Evolutionary conservation across 2,797 vertebrate species (phyloP), one percentile per base, ranked within the genome.

Genomic region (Mycteria americana): DNA sequence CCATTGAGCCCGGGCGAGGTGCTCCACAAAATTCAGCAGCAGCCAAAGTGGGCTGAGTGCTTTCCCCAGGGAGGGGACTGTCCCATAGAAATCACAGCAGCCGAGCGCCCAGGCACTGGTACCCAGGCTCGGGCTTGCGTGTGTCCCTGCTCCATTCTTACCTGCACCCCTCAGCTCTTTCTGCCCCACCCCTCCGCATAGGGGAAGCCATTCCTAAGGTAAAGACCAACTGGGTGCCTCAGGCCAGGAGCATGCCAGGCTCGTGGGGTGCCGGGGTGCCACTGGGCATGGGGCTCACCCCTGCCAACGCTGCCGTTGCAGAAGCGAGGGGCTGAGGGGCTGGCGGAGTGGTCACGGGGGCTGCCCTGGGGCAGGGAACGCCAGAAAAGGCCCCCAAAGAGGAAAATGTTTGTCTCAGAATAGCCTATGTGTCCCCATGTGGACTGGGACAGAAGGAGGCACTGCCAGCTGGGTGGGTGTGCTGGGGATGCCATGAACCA

Each of bases 1-100:
- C 7, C 53, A 7, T 17, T 0, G 1, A 91, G 70, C 33, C 28
- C 0, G 1, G 65, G 23, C 3, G 43, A 89, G 43, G 39, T 43
- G 31, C 39, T 67, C 35, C 1, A 0, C 51, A 33, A 43, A 65
- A 87, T 73, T 35, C 10, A 46, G 45, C 25, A 39, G 60, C 2
- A 13, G 30, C 5, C 31, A 6, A 27, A 53, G 35, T 0, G 3
- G 28, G 19, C 18, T 18, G 59, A 65, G 37, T n/a, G n/a, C 41
- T 22, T 53, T 70, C 6, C 22, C 56, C 2, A 1, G 57, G 19
- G 25, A 33, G 22, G 24, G 13, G 4, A 14, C 33, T 41, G 15
- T 57, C 6, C 54, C 13, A 6, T 45, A 35, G n/a, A 64, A 89
- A 79, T 11, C 8, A 3, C 45, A 60, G 69, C 4, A 3, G 24